Base-by-base conservation (phyloP, 2,888 invertebrate genomes). In the Myopa tessellatipennis region DNA sequence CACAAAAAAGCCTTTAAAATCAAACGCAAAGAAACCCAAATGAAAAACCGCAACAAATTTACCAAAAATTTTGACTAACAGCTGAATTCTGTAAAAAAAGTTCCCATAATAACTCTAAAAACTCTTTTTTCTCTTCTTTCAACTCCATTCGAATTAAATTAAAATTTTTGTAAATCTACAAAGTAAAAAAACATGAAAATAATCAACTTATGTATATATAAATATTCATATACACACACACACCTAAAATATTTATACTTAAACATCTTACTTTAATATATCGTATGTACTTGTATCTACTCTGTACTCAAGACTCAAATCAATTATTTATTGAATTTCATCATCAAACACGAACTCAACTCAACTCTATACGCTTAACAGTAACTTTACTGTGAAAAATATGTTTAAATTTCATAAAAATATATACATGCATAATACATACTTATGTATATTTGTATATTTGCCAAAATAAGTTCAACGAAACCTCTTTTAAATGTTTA, bases 291-390 rank as follows among this genome's bases (percentile, higher is more conserved):
- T 45, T 6, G 6, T 8, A 45, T 45, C 45, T 45, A 45, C 26
- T 61, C 45, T 61, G 18, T 26, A 36, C 14, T 45, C 18, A 63
- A 65, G 65, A 76, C 65, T 71, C 34, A 76, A 76, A 71, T 70
- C 70, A 71, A 76, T 76, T 76, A 76, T 76, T 76, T 68, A 74
- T 68, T 76, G 16, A 61, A 69, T 50, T n/a, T 38, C 26, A 52
- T 71, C 18, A 36, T 14, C 16, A 71, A 34, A 45, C 45, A 67
- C 52, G 71, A 72, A 77, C 58, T 70, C 63, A 77, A 60, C 58
- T 75, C 72, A 77, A 79, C 78, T 58, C 68, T 78, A 79, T 79
- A 79, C 79, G 78, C 79, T 79, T 79, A 78, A 75, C 38, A 63
- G 61, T 58, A 61, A 45, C 26, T 70, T 74, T 38, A 74, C 65